These are phyloP conservation scores for Esox lucius DNA, from an alignment of 2,797 vertebrate genomes.

Conservation along the genomic window DNA sequence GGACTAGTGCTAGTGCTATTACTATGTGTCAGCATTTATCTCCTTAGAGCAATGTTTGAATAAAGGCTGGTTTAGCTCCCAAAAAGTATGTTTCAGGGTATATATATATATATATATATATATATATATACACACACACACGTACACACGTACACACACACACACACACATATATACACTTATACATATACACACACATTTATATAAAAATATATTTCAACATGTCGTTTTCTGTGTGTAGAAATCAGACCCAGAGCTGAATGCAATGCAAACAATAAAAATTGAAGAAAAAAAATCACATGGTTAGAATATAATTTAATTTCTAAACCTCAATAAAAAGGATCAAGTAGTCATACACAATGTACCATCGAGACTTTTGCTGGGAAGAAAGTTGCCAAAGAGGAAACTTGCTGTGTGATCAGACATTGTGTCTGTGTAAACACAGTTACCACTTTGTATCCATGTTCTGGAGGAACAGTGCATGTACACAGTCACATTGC, in stretches of 20 bases:
- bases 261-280: background rate
- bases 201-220: slow-evolving; percentile 2
- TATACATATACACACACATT: too few relatives aligned
- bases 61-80: slow-evolving; percentile 11
- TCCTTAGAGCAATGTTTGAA: slow-evolving; percentile 15
- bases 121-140: too few relatives aligned
- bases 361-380: background rate
- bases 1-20: slow-evolving; percentile 9
- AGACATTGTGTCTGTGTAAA: slow-evolving; percentile 1
- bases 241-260: background rate
- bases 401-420: background rate
- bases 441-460: slow-evolving; percentile 6
- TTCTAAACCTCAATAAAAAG: background rate
- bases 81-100: slow-evolving; percentile 10
- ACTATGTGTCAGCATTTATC: slow-evolving; percentile 25
- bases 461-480: slow-evolving; percentile 9
- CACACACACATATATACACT: too few relatives aligned
- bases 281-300: background rate
- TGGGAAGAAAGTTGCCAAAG: background rate
- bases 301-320: background rate
- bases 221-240: slow-evolving; percentile 3
- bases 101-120: background rate
- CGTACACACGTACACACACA: too few relatives aligned
- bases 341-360: background rate
- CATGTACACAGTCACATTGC: slow-evolving; percentile 19